phyloP scores from a whole-genome alignment of 2,113 vertebrate species.

The Pterophyllum scalare region DNA sequence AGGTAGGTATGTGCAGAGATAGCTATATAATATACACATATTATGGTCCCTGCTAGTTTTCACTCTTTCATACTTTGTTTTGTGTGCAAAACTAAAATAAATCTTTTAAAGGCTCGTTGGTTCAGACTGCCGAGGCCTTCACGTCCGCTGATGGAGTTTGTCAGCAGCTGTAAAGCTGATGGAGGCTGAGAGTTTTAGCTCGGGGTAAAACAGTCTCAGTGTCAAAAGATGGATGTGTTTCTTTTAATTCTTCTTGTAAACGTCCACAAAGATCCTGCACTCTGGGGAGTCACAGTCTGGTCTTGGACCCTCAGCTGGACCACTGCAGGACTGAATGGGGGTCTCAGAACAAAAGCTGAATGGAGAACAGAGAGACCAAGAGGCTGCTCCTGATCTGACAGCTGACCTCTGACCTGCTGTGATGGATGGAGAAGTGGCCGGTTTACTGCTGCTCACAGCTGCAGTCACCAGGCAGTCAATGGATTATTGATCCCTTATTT shows the following conservation, averaged over 20 bases:
- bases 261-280: background rate
- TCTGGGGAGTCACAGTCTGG: background rate
- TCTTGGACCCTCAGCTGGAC: background rate
- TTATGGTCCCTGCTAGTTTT: no score
- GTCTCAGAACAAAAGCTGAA: background rate
- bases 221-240: background rate
- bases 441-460: background rate
- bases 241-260: background rate
- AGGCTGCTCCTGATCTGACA: constrained; percentile 5
- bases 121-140: no score
- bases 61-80: no score
- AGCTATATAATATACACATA: no score
- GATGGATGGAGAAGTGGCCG: background rate
- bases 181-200: background rate
- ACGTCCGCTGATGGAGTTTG: no score
- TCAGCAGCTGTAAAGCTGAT: background rate
- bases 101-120: no score
- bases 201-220: background rate
- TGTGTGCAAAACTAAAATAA: no score
- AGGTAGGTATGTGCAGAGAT: no score
- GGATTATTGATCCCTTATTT: fast-evolving
- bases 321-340: background rate
- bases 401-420: constrained; percentile 1
- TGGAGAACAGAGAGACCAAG: background rate
- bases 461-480: background rate